Evolutionary conservation across 2,888 invertebrate species (phyloP), one percentile per base, ranked within the genome.

Genomic region (Scaeva pyrastri): DNA sequence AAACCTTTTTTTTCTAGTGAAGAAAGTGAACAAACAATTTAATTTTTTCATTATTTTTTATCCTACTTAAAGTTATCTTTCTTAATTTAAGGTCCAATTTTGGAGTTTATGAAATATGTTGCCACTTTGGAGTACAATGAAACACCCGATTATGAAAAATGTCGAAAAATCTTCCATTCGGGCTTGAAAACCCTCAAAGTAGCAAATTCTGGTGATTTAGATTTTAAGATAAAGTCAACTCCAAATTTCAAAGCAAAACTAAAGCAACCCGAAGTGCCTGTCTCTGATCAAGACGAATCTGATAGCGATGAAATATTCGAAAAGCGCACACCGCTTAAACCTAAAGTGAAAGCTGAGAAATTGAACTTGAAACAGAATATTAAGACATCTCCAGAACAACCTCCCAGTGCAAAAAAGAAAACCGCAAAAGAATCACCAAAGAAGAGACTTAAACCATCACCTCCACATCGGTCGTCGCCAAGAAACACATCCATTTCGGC

Each of bases 111-210:
- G 89, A 94, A 95, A 82, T 95, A 96, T 90, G 94, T 97, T 4
- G 93, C 94, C 62, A 93, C 94, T 48, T 88, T 97, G 89, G 93
- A 95, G 87, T 96, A 96, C 88, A 94, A 96, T 89, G 95, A 95
- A 19, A 92, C 92, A 14, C 97, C 97, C 0, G 95, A 97, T 90
- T 97, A 97, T 90, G 93, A 94, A 0, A 95, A 95, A 90, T 95
- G 96, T 87, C 94, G 94, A 16, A 94, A 94, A 83, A 92, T 96
- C 16, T 95, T 97, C 87, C 92, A 93, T 26, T 92, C 92, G 55
- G 97, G 95, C 14, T 92, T 97, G 0, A 95, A 96, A 90, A 92
- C 93, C 21, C 91, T 95, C 66, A 95, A 95, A 10, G 93, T 94
- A 50, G 90, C 94, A 0, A 92, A 93, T 66, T 93, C 90, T 55